phyloP scores from a whole-genome alignment of 2,888 invertebrate genomes.

The Drosophila mettleri region DNA sequence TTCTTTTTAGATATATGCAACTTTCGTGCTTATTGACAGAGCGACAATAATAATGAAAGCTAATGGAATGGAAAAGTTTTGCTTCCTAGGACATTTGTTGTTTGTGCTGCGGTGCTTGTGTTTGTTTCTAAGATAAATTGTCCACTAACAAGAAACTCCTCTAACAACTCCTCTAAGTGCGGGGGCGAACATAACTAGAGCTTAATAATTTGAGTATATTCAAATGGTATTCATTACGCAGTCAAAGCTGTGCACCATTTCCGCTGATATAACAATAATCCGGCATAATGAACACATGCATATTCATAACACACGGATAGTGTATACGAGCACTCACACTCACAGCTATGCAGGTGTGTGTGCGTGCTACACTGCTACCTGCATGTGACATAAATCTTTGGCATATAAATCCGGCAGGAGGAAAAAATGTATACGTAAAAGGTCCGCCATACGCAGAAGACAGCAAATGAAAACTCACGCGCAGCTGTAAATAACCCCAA shows the following conservation, averaged over 20 bases:
- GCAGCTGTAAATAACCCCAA: conserved; percentile 63
- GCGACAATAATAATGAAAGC: too few relatives aligned
- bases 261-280: conserved; percentile 72
- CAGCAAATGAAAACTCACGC: conserved; percentile 65
- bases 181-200: neutral
- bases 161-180: conserved; percentile 4
- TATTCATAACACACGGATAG: conserved; percentile 66
- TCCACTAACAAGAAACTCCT: neutral
- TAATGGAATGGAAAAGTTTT: too few relatives aligned
- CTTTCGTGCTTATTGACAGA: too few relatives aligned
- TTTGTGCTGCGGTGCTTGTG: neutral
- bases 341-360: conserved; percentile 7
- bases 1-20: too few relatives aligned
- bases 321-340: conserved; percentile 1
- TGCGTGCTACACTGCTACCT: conserved; percentile 39
- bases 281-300: conserved; percentile 75
- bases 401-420: conserved; percentile 63
- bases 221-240: conserved; percentile 65
- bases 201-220: conserved; percentile 54
- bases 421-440: conserved; percentile 15
- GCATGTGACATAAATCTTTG: conserved; percentile 74
- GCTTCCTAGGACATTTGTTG: neutral
- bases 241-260: conserved; percentile 72
- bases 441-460: conserved; percentile 55
- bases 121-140: neutral